These are phyloP conservation scores for Nowickia ferox DNA, from an alignment of 2,888 invertebrate genomes.

Conservation along the genomic window DNA sequence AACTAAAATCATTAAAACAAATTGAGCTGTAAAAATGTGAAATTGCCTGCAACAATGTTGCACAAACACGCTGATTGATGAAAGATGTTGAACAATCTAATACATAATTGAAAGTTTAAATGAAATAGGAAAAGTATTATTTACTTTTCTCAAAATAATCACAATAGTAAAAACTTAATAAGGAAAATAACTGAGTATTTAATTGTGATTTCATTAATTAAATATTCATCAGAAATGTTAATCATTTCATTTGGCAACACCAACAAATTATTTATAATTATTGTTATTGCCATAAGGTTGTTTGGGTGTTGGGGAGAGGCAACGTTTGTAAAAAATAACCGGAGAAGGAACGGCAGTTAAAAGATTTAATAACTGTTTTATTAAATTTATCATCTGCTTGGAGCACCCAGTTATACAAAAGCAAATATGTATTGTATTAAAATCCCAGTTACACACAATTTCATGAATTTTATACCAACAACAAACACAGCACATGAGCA, in stretches of 20 bases:
- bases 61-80: constrained; percentile 5
- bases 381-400: constrained; percentile 58
- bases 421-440: constrained; percentile 23
- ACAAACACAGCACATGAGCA: constrained; percentile 45
- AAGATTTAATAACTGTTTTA: constrained; percentile 66
- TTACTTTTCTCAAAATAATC: neutral
- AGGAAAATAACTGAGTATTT: neutral
- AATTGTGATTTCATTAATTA: constrained; percentile 60
- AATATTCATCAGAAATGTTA: constrained; percentile 45
- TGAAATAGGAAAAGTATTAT: neutral
- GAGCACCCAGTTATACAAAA: neutral
- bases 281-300: neutral
- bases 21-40: constrained; percentile 55
- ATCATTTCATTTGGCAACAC: constrained; percentile 42
- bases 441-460: constrained; percentile 56
- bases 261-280: constrained; percentile 55
- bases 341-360: constrained; percentile 13
- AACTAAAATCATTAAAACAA: constrained; percentile 51
- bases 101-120: neutral
- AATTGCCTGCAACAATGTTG: constrained; percentile 53
- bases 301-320: neutral
- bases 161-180: neutral
- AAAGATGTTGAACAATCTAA: neutral
- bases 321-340: neutral
- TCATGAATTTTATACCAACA: constrained; percentile 60